A percentile compares a stretch with the other conserved stretches of the same genome.
Evolutionary conservation across 1,140 invertebrate species (phyloP).

Genomic region (Scaptomyza montana): DNA sequence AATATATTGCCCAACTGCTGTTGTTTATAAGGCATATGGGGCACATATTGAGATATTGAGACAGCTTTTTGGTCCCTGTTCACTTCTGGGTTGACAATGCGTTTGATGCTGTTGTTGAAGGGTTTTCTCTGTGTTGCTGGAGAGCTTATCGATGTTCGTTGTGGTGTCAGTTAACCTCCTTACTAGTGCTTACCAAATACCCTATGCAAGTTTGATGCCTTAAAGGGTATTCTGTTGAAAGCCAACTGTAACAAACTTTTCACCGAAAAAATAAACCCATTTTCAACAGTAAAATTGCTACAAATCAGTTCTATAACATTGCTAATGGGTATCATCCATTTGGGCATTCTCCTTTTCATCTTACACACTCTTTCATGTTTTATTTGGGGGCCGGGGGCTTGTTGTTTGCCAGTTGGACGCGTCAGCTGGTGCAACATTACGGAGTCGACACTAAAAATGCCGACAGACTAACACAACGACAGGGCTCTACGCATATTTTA

Average conservation of each 20-base stretch:
- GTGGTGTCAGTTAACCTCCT: slow-evolving; percentile 24
- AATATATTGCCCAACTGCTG: not conserved
- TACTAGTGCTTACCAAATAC: slow-evolving; percentile 28
- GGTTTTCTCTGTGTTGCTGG: not conserved
- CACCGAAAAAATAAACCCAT: too few relatives aligned
- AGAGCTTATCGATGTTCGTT: not conserved
- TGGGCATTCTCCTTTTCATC: not conserved
- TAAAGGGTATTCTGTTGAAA: not conserved
- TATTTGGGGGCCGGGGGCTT: slow-evolving; percentile 6
- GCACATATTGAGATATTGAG: not conserved
- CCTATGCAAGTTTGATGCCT: not conserved
- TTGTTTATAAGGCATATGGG: slow-evolving; percentile 33
- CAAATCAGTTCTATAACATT: not conserved
- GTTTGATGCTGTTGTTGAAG: slow-evolving; percentile 30
- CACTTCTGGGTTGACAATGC: slow-evolving; percentile 51
- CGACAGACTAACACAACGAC: not conserved
- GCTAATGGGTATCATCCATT: not conserved
- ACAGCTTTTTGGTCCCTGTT: slow-evolving; percentile 23
- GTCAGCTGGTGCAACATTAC: slow-evolving; percentile 56
- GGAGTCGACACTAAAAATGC: slow-evolving; percentile 23
- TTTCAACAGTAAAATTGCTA: too few relatives aligned
- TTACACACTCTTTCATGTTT: not conserved
- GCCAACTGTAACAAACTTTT: too few relatives aligned
- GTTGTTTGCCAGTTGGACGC: slow-evolving; percentile 17
- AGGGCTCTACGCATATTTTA: slow-evolving; percentile 33